Base-by-base conservation (phyloP, 2,888 invertebrate species). In the Melanargia galathea region DNA sequence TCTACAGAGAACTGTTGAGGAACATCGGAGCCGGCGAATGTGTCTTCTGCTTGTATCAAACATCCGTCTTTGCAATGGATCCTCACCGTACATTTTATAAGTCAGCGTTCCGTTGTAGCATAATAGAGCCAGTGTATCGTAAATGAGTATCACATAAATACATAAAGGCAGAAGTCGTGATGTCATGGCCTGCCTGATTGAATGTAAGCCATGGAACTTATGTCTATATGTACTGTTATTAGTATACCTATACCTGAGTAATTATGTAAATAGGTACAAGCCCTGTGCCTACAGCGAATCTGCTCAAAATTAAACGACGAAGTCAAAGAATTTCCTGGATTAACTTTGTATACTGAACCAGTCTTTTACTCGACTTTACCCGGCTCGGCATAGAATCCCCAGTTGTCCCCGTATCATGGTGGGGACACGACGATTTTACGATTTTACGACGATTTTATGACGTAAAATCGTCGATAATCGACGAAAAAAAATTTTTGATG, bases 61-160 rank as follows among this genome's bases (percentile, higher is more conserved):
- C 77, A 46, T 75, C 43, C 64, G 71, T 18, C 62, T 69, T 1
- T 67, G 46, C 24, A 90, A 65, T 40, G 88, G 89, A 70, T 91
- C 90, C 16, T 81, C 78, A n/a, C 83, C 83, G 63, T 77, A 76
- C n/a, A 70, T 66, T 58, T 67, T 73, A 62, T 76, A 73, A 5
- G 77, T 77, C 64, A 86, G 77, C 3, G 89, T 87, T 2, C 89
- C 87, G 67, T 91, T 90, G 65, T 82, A 89, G 69, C 90, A 91
- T 18, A 89, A 65, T 43, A 89, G 68, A 18, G 77, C 64, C 40
- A 59, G 59, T 2, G 71, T 69, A 54, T 66, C 68, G 18, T 70
- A 54, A 30, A 78, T 64, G 70, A 69, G 63, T 67, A 63, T 22
- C 73, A 59, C 62, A 74, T 68, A 60, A 73, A 62, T 62, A 62